phyloP scores from a whole-genome alignment of 1,140 invertebrate species.

The Brachionus paranguensis region DNA sequence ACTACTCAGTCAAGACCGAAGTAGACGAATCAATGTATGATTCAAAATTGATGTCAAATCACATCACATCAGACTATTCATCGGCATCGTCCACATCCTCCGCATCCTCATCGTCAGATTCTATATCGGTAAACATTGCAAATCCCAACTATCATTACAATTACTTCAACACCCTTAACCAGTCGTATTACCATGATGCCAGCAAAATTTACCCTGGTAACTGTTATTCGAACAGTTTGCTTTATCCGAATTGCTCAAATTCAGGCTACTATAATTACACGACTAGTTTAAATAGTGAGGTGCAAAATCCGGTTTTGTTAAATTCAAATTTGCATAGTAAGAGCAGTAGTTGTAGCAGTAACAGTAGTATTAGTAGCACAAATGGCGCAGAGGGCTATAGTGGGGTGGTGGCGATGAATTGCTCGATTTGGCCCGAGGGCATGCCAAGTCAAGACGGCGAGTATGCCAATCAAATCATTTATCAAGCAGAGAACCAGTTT shows the following conservation, averaged over 20 bases:
- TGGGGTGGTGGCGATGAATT: background rate
- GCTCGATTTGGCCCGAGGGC: background rate
- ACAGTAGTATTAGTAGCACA: conserved; percentile 25
- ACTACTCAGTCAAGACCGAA: conserved; percentile 8
- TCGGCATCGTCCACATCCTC: background rate
- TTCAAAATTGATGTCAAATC: background rate
- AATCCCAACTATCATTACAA: conserved; percentile 18
- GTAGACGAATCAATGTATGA: background rate
- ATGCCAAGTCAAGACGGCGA: background rate
- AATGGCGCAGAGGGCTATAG: background rate
- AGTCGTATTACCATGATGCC: background rate
- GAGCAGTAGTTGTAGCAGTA: conserved; percentile 18
- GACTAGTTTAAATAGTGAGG: background rate
- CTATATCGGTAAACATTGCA: conserved; percentile 9
- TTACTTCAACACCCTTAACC: background rate
- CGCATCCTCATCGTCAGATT: background rate
- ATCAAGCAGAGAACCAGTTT: background rate
- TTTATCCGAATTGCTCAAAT: conserved; percentile 6
- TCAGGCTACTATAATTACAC: background rate
- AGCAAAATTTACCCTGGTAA: conserved; percentile 4
- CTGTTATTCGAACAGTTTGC: background rate
- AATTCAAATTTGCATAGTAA: conserved; percentile 19
- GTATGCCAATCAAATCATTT: background rate
- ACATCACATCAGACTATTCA: background rate
- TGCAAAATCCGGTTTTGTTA: background rate